These are phyloP conservation scores for Petrophora chlorosata DNA, from an alignment of 2,888 invertebrate genomes.

Conservation along the genomic window DNA sequence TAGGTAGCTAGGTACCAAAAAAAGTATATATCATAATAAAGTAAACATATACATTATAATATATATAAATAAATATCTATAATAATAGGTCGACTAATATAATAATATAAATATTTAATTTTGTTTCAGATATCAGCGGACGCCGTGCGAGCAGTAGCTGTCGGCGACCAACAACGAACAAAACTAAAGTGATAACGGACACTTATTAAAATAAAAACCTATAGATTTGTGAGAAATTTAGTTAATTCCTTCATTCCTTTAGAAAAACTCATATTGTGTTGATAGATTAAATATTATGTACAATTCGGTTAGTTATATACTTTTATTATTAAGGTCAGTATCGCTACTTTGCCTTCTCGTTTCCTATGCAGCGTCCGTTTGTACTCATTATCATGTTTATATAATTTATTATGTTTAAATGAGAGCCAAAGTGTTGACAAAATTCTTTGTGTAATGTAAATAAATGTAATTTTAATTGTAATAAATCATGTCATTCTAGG, in stretches of 20 bases:
- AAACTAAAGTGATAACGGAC: slow-evolving; percentile 69
- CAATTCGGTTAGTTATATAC: slow-evolving; percentile 53
- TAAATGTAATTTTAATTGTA: slow-evolving; percentile 53
- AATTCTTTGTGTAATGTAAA: slow-evolving; percentile 69
- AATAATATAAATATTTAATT: slow-evolving; percentile 20
- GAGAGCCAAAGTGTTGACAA: slow-evolving; percentile 74
- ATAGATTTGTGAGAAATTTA: slow-evolving; percentile 60
- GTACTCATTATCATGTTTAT: slow-evolving; percentile 64
- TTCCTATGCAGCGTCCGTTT: slow-evolving; percentile 48
- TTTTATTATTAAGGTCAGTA: slow-evolving; percentile 60
- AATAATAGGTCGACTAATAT: not conserved
- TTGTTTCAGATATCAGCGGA: slow-evolving; percentile 75
- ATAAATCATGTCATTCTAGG: slow-evolving; percentile 68
- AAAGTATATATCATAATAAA: no score
- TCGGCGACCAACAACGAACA: slow-evolving; percentile 76
- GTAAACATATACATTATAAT: no score
- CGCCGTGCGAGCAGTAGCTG: slow-evolving; percentile 75
- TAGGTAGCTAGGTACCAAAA: no score
- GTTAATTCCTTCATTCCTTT: slow-evolving; percentile 60
- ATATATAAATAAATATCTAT: no score
- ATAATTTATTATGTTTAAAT: slow-evolving; percentile 41
- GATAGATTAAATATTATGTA: slow-evolving; percentile 64
- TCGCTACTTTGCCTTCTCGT: slow-evolving; percentile 54
- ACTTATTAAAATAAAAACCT: slow-evolving; percentile 48
- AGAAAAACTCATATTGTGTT: slow-evolving; percentile 62